These are phyloP conservation scores for Strongylocentrotus purpuratus DNA, from an alignment of 35 echinoderm and acorn worm species.

Conservation along the genomic window DNA sequence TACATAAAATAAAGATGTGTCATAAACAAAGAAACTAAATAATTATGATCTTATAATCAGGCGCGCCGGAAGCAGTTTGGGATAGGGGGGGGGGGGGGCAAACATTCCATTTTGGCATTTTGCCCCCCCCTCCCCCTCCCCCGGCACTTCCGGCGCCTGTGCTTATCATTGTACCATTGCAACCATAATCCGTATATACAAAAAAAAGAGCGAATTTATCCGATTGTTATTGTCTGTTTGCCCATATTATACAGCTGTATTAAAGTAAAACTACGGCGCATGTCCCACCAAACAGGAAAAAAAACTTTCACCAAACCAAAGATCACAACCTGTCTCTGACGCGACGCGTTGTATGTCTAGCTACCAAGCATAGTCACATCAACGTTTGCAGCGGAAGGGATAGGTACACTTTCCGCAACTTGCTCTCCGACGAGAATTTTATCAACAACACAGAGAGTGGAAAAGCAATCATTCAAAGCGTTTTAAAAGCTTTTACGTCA, in stretches of 20 bases:
- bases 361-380: not conserved
- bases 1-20: too few species aligned
- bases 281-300: not conserved
- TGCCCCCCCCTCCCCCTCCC: too few species aligned
- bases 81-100: too few species aligned
- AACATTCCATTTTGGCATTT: too few species aligned
- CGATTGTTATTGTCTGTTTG: not conserved
- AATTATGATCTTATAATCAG: too few species aligned
- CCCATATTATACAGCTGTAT: not conserved
- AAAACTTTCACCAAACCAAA: constrained; percentile 1
- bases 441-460: not conserved
- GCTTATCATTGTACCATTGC: too few species aligned
- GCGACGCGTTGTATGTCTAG: not conserved
- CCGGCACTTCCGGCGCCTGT: too few species aligned
- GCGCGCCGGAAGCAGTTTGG: too few species aligned
- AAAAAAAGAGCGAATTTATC: not conserved
- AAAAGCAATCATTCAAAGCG: not conserved
- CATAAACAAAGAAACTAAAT: too few species aligned
- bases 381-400: not conserved
- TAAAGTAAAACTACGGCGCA: not conserved
- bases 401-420: not conserved
- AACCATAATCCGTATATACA: not conserved
- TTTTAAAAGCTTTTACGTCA: not conserved
- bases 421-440: not conserved
- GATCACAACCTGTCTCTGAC: not conserved